Evolutionary conservation across 2,888 invertebrate species (phyloP).

Genomic region (Philaethria dido): DNA sequence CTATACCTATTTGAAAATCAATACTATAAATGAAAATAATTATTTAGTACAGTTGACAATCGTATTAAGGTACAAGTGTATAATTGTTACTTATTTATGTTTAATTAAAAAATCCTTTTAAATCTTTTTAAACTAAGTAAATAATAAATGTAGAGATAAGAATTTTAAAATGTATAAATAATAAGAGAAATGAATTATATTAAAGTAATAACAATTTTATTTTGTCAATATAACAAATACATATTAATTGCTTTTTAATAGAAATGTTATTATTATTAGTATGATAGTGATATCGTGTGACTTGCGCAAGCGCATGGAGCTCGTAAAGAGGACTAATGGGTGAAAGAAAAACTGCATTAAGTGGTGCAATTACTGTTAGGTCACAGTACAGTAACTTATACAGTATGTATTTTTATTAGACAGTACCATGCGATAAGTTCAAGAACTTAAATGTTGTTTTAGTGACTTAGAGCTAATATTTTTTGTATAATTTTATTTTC

Average conservation of each 20-base stretch:
- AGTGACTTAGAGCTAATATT: background rate
- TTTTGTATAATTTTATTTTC: background rate
- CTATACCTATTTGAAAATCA: too few relatives aligned
- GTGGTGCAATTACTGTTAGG: slow-evolving; percentile 61
- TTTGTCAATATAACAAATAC: too few relatives aligned
- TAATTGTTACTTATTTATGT: too few relatives aligned
- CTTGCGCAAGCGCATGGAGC: slow-evolving; percentile 55
- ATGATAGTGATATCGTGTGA: slow-evolving; percentile 42
- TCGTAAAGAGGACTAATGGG: slow-evolving; percentile 65
- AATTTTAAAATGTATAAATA: too few relatives aligned
- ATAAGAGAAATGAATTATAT: too few relatives aligned
- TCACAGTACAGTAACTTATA: slow-evolving; percentile 61
- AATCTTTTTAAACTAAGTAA: too few relatives aligned
- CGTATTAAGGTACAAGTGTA: too few relatives aligned
- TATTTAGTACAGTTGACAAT: too few relatives aligned
- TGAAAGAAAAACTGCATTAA: slow-evolving; percentile 59
- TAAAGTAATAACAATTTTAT: too few relatives aligned
- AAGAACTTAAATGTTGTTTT: background rate
- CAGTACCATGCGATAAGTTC: slow-evolving; percentile 2
- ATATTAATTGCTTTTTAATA: background rate
- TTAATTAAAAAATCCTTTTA: too few relatives aligned
- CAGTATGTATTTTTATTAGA: slow-evolving; percentile 44
- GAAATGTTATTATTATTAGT: slow-evolving; percentile 13
- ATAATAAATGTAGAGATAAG: too few relatives aligned
- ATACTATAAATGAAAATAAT: too few relatives aligned